These are phyloP conservation scores for Colletes gigas DNA, from an alignment of 1,140 invertebrate species.

Conservation along the genomic window DNA sequence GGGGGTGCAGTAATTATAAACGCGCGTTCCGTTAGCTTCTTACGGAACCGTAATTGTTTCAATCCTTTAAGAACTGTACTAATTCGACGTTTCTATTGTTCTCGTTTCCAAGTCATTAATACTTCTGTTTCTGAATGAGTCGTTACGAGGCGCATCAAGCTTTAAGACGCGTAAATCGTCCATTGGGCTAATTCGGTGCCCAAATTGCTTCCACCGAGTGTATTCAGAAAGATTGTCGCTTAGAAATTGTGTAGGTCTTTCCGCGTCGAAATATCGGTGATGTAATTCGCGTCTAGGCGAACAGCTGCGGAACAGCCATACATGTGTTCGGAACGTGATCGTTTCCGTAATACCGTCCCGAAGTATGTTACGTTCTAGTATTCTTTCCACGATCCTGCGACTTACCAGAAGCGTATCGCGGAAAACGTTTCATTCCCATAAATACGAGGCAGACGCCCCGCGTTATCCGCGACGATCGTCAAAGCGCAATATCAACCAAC, in stretches of 20 bases:
- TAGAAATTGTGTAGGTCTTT: not conserved
- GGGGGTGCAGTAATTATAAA: too few relatives aligned
- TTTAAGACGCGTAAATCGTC: too few relatives aligned
- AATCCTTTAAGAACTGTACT: too few relatives aligned
- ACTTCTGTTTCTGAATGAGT: too few relatives aligned
- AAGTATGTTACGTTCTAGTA: constrained; percentile 2
- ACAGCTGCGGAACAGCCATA: constrained; percentile 5
- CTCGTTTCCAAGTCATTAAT: too few relatives aligned
- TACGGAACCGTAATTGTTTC: too few relatives aligned
- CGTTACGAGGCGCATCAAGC: too few relatives aligned
- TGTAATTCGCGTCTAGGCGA: not conserved
- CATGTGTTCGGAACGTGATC: constrained; percentile 22
- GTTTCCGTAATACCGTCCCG: not conserved
- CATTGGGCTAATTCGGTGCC: too few relatives aligned
- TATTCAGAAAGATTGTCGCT: too few relatives aligned
- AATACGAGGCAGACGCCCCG: constrained; percentile 1
- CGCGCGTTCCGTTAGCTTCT: too few relatives aligned
- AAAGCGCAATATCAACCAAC: constrained; percentile 10
- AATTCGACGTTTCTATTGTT: too few relatives aligned
- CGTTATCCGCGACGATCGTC: constrained; percentile 9
- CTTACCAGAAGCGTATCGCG: constrained; percentile 35
- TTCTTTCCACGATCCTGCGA: constrained; percentile 35
- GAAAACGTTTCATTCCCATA: constrained; percentile 22
- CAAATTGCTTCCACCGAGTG: too few relatives aligned
- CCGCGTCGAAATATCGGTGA: constrained; percentile 9